Percentiles rank a stretch among this genome's conserved stretches.
These are phyloP conservation scores for Caenorhabditis tropicalis DNA, from an alignment of 1,140 invertebrate genomes.

Conservation along the genomic window DNA sequence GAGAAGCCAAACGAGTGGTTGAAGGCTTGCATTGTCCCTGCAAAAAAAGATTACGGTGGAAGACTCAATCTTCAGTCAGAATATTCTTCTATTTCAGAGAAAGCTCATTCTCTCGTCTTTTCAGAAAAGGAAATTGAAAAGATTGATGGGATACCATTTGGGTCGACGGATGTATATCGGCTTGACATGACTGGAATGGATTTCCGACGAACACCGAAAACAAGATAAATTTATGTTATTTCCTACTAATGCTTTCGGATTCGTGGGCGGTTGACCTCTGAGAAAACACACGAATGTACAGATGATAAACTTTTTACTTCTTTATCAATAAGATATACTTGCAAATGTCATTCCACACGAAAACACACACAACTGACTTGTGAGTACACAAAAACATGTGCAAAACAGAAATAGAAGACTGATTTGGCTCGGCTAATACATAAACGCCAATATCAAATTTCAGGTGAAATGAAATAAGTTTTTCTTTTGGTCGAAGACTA, in stretches of 20 bases:
- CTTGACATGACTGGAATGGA: slow-evolving; percentile 7
- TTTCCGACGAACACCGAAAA: slow-evolving; percentile 1
- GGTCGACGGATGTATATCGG: slow-evolving; percentile 4
- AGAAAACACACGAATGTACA: too few relatives aligned
- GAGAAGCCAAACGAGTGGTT: slow-evolving; percentile 52
- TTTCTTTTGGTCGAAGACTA: slow-evolving; percentile 13
- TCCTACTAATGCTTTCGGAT: background rate
- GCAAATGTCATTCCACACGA: too few relatives aligned
- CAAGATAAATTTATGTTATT: slow-evolving; percentile 10
- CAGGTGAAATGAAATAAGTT: slow-evolving; percentile 17
- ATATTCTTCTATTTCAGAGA: background rate
- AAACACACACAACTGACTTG: too few relatives aligned
- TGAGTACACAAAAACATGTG: background rate
- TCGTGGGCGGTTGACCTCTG: background rate
- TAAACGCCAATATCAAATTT: slow-evolving; percentile 35
- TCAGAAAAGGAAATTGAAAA: slow-evolving; percentile 25
- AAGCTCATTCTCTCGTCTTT: background rate
- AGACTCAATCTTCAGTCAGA: background rate
- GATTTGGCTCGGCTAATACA: slow-evolving; percentile 26
- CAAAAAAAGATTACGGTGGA: slow-evolving; percentile 19
- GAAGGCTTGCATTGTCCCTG: slow-evolving; percentile 50
- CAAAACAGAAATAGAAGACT: slow-evolving; percentile 27
- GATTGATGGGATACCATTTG: slow-evolving; percentile 35
- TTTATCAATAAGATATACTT: background rate
- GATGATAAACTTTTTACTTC: background rate